Base-by-base conservation (phyloP, 2,888 invertebrate species). In the Calameuta idolon region DNA sequence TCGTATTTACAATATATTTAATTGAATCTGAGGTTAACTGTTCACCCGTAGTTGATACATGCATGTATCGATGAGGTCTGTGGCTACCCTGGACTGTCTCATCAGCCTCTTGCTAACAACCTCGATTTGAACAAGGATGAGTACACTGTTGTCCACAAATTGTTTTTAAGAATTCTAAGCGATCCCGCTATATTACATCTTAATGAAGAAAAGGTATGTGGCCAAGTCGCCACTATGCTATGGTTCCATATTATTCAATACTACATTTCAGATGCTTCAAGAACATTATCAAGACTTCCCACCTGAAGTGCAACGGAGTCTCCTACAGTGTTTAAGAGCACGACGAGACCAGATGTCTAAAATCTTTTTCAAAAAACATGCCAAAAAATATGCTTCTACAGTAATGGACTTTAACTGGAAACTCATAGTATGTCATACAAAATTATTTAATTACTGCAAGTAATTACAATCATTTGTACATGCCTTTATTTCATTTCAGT, bases 341-440 rank as follows among this genome's bases (percentile, higher is more conserved):
- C 84, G 90, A 37, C 85, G 85, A 69, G 86, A 88, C 75, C 85
- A 88, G 73, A 78, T 91, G 34, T 85, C 86, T 1, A 78, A 88
- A 74, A 87, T 87, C 69, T 79, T 89, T 69, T 76, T 88, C n/a
- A 83, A 73, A 40, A 83, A 89, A 71, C 79, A 82, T 37, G 87
- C 92, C 0, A 90, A 89, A 81, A 89, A 84, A 78, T 88, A 89
- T 68, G 81, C 80, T 3, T 84, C 90, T 69, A 89, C 93, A 1
- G 87, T 93, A 15, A 89, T 90, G 69, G 92, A 92, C 81, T 92
- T 93, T 80, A 93, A 94, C 85, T 94, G 93, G 93, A 92, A 92
- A 87, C 82, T 94, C 55, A 93, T 93, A 86, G 91, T 91, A 83
- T 40, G 74, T 71, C n/a, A 34, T 31, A 35, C 75, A 31, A 4